A percentile compares a stretch with the other conserved stretches of the same genome.
Conservation (phyloP, 2,113 vertebrate genomes). For the Brachypteracias leptosomus region DNA sequence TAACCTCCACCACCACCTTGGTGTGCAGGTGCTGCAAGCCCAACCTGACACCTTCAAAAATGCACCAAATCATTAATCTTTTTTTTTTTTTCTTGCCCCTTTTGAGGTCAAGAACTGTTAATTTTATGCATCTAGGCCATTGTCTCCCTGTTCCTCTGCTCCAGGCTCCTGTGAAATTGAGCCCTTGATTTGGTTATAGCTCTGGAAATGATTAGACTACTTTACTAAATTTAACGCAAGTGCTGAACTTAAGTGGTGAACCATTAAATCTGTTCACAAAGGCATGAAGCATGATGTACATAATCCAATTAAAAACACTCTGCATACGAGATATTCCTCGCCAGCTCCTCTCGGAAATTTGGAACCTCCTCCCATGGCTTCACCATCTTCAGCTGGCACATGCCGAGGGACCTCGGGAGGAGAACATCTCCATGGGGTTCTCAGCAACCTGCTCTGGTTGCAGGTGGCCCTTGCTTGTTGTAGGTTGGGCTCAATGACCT, state of each 20-base stretch:
- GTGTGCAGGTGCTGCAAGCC: background rate
- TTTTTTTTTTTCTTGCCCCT: background rate
- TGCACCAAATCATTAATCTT: background rate
- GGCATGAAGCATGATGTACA: conserved; percentile 24
- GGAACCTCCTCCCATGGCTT: background rate
- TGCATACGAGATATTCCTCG: background rate
- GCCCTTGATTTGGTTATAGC: conserved; percentile 23
- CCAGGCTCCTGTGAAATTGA: conserved; percentile 25
- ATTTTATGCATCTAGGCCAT: background rate
- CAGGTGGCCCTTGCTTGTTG: no score
- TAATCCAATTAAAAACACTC: conserved; percentile 49
- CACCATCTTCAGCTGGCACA: background rate
- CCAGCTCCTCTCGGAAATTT: background rate
- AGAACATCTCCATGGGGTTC: rapidly evolving
- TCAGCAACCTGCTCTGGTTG: no score
- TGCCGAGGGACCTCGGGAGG: background rate
- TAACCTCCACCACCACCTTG: rapidly evolving
- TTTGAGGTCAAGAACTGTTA: background rate
- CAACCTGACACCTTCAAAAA: background rate
- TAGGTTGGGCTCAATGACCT: no score
- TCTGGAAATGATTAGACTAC: conserved; percentile 56
- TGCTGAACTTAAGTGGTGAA: conserved; percentile 40
- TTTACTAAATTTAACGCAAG: conserved; percentile 31
- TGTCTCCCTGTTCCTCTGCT: background rate
- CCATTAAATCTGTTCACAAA: conserved; percentile 50